Evolutionary conservation across 2,113 vertebrate genomes (phyloP).

Genomic region (Columbina picui): DNA sequence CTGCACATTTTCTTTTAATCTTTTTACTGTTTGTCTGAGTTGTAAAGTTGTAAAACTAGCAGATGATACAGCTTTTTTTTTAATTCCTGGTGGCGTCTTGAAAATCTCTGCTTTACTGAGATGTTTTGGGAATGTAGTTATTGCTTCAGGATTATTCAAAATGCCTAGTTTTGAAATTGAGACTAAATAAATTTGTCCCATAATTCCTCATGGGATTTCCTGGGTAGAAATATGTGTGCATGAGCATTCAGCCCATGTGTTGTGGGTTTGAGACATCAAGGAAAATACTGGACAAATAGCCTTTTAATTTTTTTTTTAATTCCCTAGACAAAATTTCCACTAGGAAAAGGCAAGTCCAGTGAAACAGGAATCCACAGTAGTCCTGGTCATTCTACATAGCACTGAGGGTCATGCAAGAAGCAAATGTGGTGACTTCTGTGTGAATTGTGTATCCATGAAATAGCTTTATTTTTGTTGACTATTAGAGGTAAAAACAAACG

Average conservation of each 20-base stretch:
- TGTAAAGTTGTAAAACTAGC: constrained; percentile 28
- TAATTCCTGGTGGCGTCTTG: neutral
- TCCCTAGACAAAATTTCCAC: neutral
- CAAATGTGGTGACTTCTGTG: neutral
- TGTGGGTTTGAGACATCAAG: neutral
- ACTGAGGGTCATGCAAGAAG: neutral
- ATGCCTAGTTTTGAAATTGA: constrained; percentile 51
- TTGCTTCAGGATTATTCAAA: constrained; percentile 39
- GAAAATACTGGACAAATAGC: neutral
- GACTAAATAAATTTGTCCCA: neutral
- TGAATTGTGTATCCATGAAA: neutral
- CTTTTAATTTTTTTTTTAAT: neutral
- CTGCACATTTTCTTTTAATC: neutral
- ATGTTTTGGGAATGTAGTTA: constrained; percentile 8
- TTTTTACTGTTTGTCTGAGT: constrained; percentile 3
- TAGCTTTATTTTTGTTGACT: neutral
- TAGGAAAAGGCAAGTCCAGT: neutral
- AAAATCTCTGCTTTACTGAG: constrained; percentile 14
- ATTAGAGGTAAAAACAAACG: too few species aligned
- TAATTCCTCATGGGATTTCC: rapidly evolving
- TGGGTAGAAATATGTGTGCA: neutral
- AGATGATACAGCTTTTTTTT: constrained; percentile 17
- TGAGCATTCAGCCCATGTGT: neutral
- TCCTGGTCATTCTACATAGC: neutral
- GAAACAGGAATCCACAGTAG: neutral